Conservation (phyloP, 2,113 vertebrate species). For the Aegithalos caudatus region DNA sequence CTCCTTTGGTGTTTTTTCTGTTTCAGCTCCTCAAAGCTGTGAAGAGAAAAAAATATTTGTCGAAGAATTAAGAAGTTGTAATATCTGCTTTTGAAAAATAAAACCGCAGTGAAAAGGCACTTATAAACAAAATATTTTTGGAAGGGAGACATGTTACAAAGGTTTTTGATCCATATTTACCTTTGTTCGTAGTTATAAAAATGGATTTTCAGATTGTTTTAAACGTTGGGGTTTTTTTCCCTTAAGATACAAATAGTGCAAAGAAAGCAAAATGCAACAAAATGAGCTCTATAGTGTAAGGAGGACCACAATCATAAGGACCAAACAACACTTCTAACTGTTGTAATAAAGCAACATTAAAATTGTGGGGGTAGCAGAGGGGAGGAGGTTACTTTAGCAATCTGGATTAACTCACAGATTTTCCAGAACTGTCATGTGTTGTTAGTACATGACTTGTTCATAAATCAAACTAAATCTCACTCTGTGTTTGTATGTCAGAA, state of each 20-base stretch:
- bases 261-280: background rate
- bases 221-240: background rate
- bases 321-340: background rate
- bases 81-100: background rate
- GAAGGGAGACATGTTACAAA: background rate
- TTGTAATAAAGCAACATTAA: background rate
- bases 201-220: background rate
- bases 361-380: accelerated
- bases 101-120: background rate
- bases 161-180: background rate
- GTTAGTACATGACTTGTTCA: background rate
- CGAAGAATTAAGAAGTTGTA: background rate
- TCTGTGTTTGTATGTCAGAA: background rate
- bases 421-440: background rate
- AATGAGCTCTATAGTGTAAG: background rate
- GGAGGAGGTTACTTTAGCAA: background rate
- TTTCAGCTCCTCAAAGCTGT: background rate
- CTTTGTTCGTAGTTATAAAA: background rate
- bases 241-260: background rate
- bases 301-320: background rate
- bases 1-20: background rate
- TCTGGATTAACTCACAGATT: background rate
- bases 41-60: background rate
- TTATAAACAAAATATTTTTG: background rate
- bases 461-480: background rate